Percentiles rank a stretch among this genome's conserved stretches.
Conservation (phyloP, 1,140 invertebrate species). For the Temnothorax curvispinosus region DNA sequence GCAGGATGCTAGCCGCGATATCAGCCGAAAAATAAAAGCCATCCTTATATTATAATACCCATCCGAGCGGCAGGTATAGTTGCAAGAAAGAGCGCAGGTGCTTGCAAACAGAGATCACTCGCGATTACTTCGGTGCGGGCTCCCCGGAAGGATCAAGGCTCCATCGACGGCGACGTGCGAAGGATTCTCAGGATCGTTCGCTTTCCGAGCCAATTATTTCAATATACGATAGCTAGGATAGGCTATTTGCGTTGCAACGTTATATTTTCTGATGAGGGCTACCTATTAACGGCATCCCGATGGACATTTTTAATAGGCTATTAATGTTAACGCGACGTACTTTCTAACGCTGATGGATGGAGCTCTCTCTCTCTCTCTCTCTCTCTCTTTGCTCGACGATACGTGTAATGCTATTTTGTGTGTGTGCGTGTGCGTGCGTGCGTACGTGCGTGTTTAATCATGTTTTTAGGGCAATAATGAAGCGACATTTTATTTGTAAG, state of each 20-base stretch:
- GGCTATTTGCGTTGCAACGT: not conserved
- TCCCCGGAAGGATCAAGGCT: no score
- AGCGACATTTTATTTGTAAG: no score
- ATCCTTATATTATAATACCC: not conserved
- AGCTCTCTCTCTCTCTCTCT: no score
- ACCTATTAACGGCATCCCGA: constrained; percentile 2
- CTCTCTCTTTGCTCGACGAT: no score
- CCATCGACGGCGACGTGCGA: no score
- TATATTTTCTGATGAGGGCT: not conserved
- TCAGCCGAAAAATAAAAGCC: not conserved
- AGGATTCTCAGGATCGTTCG: not conserved
- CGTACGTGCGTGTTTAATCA: no score
- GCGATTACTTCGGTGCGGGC: not conserved
- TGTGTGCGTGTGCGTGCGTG: no score
- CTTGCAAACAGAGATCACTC: not conserved
- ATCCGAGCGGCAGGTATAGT: not conserved
- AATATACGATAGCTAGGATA: not conserved
- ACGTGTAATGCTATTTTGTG: no score
- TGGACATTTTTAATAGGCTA: constrained; percentile 35
- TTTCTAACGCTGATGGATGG: not conserved
- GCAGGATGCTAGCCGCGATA: not conserved
- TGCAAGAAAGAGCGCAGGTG: no score
- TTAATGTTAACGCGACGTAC: constrained; percentile 9
- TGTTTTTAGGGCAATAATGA: no score
- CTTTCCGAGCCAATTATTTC: not conserved